Evolutionary conservation across 2,888 invertebrate genomes (phyloP), one percentile per base, ranked within the genome.

Genomic region (Drosophila limbata): DNA sequence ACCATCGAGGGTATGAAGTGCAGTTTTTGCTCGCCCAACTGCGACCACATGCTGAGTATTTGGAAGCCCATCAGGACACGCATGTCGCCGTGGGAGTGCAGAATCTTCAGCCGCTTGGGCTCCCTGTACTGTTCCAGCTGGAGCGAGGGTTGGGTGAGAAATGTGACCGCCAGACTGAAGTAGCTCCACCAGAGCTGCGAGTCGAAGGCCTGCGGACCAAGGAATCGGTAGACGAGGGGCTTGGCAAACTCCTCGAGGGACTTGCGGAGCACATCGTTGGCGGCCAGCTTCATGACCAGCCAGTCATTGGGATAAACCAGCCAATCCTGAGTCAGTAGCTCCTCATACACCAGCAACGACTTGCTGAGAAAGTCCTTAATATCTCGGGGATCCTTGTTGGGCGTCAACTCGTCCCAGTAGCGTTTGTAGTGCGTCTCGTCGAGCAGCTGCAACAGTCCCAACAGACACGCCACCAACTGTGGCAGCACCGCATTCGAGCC

Each of bases 1-100:
- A 98, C 98, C 94, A 98, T 97, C 0, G 96, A 96, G 0, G 98
- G 98, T 75, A 98, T 96, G 83, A 98, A 96, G 91, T 97, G 95
- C 2, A 97, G 93, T 91, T 98, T 98, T 44, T 97, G 96, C 57
- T 96, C 96, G 94, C 97, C 97, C 69, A 98, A 93, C 85, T 96
- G 95, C 31, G 96, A 96, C 98, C 98, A 98, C 93, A 97, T 97
- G 21, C 96, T 96, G 10, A 98, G 94, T 78, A 98, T 97, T 90
- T 98, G 97, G 90, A 97, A 95, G 31, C 98, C 98, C 95, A 98
- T 98, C 15, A 96, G 94, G 2, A 98, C 97, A 60, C 98, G 94
- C 98, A 98, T 97, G 89, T 98, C 97, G 1, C 96, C 96, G 89
- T 97, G 96, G 63, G 95, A 96, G 84, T 96, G 95, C 15, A 96